Percentiles rank a stretch among this genome's conserved stretches.
phyloP scores from a whole-genome alignment of 2,888 invertebrate species.

The Gymnocheta viridis region DNA sequence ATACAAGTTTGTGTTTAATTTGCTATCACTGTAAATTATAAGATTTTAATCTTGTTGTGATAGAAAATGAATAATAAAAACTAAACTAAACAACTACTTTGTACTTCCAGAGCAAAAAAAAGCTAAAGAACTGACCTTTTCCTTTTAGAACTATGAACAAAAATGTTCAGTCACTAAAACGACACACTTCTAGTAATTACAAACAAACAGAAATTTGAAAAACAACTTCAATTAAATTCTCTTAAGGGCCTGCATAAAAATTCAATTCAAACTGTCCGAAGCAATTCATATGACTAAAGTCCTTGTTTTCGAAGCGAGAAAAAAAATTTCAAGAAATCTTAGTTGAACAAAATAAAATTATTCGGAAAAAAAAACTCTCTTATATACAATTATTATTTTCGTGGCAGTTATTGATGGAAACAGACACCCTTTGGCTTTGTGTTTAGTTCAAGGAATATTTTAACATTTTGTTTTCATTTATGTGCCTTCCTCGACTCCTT shows the following conservation, averaged over 20 bases:
- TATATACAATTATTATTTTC: conserved; percentile 60
- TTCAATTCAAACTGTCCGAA: neutral
- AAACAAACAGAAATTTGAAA: neutral
- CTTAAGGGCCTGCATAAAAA: conserved; percentile 22
- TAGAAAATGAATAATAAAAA: too few relatives aligned
- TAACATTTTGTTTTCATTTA: neutral
- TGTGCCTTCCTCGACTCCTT: conserved; percentile 18
- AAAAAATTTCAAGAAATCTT: neutral
- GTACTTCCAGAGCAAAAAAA: too few relatives aligned
- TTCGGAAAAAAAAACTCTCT: conserved; percentile 29
- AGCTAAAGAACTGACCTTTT: too few relatives aligned
- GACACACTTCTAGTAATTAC: too few relatives aligned
- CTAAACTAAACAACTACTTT: too few relatives aligned
- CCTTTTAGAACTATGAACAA: too few relatives aligned
- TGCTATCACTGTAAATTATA: too few relatives aligned
- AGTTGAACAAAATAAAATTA: neutral
- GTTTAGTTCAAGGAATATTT: conserved; percentile 56
- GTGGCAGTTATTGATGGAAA: conserved; percentile 71
- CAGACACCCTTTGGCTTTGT: conserved; percentile 69
- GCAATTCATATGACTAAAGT: neutral
- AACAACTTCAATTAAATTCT: neutral
- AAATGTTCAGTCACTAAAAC: too few relatives aligned
- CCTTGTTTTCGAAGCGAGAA: neutral
- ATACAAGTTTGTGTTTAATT: too few relatives aligned
- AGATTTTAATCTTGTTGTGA: too few relatives aligned